Evolutionary conservation across 2,113 vertebrate species (phyloP).

Genomic region (Bambusicola thoracicus): DNA sequence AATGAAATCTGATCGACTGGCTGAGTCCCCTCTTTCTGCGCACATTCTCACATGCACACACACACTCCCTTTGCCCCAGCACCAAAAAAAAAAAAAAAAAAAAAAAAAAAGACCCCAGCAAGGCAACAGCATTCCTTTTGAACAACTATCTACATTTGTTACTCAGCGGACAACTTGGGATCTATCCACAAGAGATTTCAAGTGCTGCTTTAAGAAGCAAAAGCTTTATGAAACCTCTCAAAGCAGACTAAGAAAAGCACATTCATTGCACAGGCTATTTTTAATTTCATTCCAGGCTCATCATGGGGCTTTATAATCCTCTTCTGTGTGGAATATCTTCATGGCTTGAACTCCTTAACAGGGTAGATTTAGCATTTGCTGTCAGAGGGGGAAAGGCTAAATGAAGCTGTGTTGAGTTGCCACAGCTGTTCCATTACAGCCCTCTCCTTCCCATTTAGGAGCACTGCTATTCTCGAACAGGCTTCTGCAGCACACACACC

Average conservation of each 20-base stretch:
- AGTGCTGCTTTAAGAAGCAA: conserved; percentile 6
- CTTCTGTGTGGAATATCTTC: background rate
- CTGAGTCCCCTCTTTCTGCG: conserved; percentile 25
- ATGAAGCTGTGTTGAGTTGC: background rate
- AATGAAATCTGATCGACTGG: conserved; percentile 53
- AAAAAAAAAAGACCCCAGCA: background rate
- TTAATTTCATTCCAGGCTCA: conserved; percentile 18
- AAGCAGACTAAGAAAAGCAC: conserved; percentile 29
- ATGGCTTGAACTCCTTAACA: background rate
- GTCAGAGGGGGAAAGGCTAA: background rate
- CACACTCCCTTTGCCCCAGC: fast-evolving
- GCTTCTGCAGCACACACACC: background rate
- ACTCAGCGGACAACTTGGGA: background rate
- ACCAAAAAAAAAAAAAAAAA: background rate
- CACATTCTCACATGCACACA: background rate
- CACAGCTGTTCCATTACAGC: conserved; percentile 41
- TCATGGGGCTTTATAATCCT: conserved; percentile 17
- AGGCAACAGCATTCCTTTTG: background rate
- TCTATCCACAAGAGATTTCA: background rate
- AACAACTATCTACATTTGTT: conserved; percentile 18
- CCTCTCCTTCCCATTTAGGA: background rate
- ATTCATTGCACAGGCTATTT: conserved; percentile 47
- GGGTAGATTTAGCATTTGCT: conserved; percentile 31
- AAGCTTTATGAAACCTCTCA: background rate
- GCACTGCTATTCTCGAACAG: background rate